These are phyloP conservation scores for Chloroceryle aenea DNA, from an alignment of 2,113 vertebrate genomes.

Conservation along the genomic window DNA sequence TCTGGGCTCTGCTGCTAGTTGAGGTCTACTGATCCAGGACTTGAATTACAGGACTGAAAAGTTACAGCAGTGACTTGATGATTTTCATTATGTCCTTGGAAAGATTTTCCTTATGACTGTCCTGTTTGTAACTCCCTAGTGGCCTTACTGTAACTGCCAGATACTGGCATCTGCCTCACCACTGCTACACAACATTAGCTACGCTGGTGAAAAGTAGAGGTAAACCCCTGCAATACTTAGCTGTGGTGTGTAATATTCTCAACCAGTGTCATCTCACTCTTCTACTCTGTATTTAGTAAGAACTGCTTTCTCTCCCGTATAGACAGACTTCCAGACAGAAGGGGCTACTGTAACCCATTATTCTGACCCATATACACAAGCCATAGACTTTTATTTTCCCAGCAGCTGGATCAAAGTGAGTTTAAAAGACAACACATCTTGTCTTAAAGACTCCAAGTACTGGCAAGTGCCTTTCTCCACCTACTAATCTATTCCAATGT, in stretches of 20 bases:
- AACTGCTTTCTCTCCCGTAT: rapidly evolving
- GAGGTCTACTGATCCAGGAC: neutral
- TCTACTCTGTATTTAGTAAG: neutral
- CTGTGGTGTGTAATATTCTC: neutral
- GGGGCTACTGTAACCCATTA: neutral
- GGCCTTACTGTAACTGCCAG: neutral
- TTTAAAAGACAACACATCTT: constrained; percentile 5
- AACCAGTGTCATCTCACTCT: neutral
- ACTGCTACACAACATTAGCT: neutral
- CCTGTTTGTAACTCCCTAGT: neutral
- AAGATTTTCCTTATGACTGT: neutral
- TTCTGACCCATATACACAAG: neutral
- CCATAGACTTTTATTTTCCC: neutral
- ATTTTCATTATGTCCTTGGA: neutral
- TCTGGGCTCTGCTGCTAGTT: neutral
- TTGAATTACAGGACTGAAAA: neutral
- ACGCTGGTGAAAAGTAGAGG: neutral
- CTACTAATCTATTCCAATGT: constrained; percentile 37
- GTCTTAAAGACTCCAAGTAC: constrained; percentile 10
- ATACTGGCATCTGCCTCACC: neutral
- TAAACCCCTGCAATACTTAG: neutral
- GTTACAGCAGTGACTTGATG: neutral
- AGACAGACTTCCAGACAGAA: neutral
- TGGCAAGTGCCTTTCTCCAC: neutral
- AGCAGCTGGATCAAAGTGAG: neutral